Evolutionary conservation across 2,888 invertebrate genomes (phyloP), one percentile per base, ranked within the genome.

Genomic region (Lasioglossum oenotherae): DNA sequence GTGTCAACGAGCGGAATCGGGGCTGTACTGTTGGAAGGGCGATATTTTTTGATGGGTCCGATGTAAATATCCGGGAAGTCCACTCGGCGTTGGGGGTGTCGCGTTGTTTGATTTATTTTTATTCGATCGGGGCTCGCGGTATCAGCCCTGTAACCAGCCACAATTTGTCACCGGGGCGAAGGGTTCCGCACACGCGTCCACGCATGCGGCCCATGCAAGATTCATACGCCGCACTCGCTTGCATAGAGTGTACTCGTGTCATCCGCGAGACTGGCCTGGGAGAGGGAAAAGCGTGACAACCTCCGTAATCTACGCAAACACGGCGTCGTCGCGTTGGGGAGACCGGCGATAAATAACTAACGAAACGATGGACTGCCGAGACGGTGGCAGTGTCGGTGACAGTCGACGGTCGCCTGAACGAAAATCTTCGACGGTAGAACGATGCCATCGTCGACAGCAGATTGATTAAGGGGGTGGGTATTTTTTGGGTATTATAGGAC

Each of bases 81-180:
- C 35, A 31, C 67, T 19, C 57, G 8, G 19, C 38, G 23, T 5
- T 23, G 27, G 1, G 1, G 0, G 38, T 27, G 64, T 35, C 35
- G 35, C 38, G 46, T 31, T 64, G 74, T 78, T 82, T 78, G 84
- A 85, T 84, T 84, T 84, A 84, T 76, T 76, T 73, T 23, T 67
- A 27, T 75, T 64, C 74, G 84, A n/a, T 31, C 16, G 72, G 4
- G 3, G 12, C 38, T 8, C 31, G 12, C 38, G 83, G 38, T 78
- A 82, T 84, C 84, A 35, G 44, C 27, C 53, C 31, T 19, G 78
- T 57, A 67, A 49, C 78, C 72, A 75, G 31, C 78, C 27, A 35
- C 78, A 79, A 85, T 79, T 85, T 79, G 84, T 85, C 84, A 84
- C n/a, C 53, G 84, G 31, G 71, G 41, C 76, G 81, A 81, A 31